A percentile compares a stretch with the other conserved stretches of the same genome.
These are phyloP conservation scores for Drosophila antonietae DNA, from an alignment of 2,888 invertebrate species.

Conservation along the genomic window DNA sequence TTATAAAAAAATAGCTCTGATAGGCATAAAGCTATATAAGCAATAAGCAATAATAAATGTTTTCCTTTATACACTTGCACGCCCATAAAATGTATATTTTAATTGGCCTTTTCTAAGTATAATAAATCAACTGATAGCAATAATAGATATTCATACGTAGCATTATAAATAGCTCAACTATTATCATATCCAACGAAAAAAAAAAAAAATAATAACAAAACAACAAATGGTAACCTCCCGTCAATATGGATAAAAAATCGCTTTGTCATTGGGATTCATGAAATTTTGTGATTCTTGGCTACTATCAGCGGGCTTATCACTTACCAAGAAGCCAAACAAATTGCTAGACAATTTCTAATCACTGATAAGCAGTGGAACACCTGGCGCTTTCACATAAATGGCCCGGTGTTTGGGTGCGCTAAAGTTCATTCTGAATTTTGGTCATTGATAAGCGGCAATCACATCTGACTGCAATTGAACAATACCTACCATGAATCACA, in stretches of 20 bases:
- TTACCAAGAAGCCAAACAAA: conserved; percentile 20
- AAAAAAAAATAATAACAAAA: background rate
- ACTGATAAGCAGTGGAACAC: conserved; percentile 50
- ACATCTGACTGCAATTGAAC: background rate
- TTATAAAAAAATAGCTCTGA: background rate
- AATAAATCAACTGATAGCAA: background rate
- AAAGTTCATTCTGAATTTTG: conserved; percentile 55
- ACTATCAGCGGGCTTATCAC: conserved; percentile 29
- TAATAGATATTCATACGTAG: background rate
- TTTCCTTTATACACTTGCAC: background rate
- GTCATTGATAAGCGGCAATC: conserved; percentile 43
- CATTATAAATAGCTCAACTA: conserved; percentile 2
- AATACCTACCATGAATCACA: conserved; percentile 46
- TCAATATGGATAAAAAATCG: background rate
- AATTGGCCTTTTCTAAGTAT: background rate
- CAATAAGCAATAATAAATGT: background rate
- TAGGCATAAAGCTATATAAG: background rate
- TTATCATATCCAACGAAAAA: background rate
- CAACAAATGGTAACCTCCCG: background rate
- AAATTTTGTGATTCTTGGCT: conserved; percentile 6
- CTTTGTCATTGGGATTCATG: conserved; percentile 13
- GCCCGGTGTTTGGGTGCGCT: background rate
- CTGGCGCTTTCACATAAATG: conserved; percentile 36
- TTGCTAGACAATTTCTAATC: conserved; percentile 38
- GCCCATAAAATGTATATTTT: background rate